Conservation (phyloP, 2,797 vertebrate species). For the Oreochromis mossambicus region DNA sequence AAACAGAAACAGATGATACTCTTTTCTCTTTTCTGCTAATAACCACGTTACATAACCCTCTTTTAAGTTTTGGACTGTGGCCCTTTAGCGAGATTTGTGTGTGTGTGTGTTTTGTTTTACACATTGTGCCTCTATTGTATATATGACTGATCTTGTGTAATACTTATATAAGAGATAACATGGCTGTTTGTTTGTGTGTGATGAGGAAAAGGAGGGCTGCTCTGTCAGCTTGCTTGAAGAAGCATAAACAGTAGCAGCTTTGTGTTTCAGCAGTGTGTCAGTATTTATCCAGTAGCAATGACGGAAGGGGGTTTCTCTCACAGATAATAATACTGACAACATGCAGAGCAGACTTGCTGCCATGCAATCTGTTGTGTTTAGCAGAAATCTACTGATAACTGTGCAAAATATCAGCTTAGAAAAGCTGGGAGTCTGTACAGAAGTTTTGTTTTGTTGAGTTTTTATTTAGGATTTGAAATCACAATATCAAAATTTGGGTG, state of each 20-base stretch:
- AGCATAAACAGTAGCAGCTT: slow-evolving; percentile 24
- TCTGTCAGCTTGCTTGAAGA: slow-evolving; percentile 4
- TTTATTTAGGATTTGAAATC: background rate
- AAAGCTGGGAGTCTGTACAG: background rate
- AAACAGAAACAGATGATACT: background rate
- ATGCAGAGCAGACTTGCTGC: background rate
- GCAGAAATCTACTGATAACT: background rate
- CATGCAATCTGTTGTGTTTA: background rate
- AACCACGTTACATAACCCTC: background rate
- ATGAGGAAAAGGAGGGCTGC: background rate
- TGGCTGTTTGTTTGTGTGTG: background rate
- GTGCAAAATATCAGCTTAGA: background rate
- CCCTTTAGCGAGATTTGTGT: background rate
- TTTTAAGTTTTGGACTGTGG: background rate
- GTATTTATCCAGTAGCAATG: background rate
- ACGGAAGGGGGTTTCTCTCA: background rate
- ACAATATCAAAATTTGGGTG: background rate
- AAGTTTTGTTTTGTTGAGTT: background rate
- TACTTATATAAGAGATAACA: background rate
- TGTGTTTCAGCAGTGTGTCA: background rate
- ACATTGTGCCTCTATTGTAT: background rate
- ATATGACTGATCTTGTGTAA: background rate
- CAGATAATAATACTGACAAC: slow-evolving; percentile 10
- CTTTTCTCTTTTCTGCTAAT: background rate
- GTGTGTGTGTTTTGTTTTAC: background rate